Conservation (phyloP, 1,140 invertebrate species). For the Philaenus spumarius region DNA sequence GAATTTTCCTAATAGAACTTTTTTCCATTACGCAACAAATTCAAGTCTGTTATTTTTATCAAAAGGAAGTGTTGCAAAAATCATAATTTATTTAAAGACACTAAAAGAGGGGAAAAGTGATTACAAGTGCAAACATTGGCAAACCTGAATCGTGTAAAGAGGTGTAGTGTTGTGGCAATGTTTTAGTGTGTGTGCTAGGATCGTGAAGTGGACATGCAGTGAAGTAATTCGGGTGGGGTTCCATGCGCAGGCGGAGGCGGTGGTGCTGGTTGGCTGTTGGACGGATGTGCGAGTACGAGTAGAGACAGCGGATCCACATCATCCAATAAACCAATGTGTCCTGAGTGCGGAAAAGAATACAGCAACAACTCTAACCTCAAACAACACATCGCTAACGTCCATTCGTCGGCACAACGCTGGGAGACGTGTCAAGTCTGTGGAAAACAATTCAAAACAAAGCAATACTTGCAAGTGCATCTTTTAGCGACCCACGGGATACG, state of each 20-base stretch:
- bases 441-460: constrained; percentile 61
- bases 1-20: too few relatives aligned
- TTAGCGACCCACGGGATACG: constrained; percentile 59
- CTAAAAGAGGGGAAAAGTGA: too few relatives aligned
- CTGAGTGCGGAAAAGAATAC: constrained; percentile 59
- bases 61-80: too few relatives aligned
- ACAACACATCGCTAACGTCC: constrained; percentile 66
- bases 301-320: constrained; percentile 29
- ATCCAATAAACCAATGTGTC: constrained; percentile 52
- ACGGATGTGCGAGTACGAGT: constrained; percentile 24
- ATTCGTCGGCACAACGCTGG: constrained; percentile 53
- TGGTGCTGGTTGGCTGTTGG: constrained; percentile 5
- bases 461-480: constrained; percentile 62
- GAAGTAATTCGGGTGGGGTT: not conserved
- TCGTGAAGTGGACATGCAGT: not conserved
- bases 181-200: constrained; percentile 20
- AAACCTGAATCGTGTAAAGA: not conserved
- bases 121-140: constrained; percentile 22
- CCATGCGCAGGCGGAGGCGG: constrained; percentile 6
- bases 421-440: constrained; percentile 55
- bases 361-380: constrained; percentile 59
- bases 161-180: constrained; percentile 16
- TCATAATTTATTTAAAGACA: too few relatives aligned
- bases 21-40: too few relatives aligned
- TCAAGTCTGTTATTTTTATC: too few relatives aligned